Base-by-base conservation (phyloP, 2,797 vertebrate species). In the Alca torda region DNA sequence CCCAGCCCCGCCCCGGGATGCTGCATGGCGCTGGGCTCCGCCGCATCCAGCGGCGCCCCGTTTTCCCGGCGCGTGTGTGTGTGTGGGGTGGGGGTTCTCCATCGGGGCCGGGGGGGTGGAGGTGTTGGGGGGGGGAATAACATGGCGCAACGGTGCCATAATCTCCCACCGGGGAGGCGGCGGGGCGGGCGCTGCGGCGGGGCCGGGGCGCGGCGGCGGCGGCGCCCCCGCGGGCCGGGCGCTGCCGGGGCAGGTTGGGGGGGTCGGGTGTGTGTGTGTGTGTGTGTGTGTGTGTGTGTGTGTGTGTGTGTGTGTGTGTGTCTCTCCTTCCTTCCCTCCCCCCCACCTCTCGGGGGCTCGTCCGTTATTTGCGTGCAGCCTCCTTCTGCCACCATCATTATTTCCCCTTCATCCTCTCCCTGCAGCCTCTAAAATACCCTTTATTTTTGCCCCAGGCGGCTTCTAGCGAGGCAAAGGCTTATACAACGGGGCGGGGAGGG, bases 131-230 rank as follows among this genome's bases (percentile, higher is more conserved):
- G 75, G 90, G 95, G 95, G 96, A 89, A 69, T 39, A 97, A 96
- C 89, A 97, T 97, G 97, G 94, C 97, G 97, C 94, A 61, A 89
- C 33, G 74, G 69, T 84, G 89, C 76, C 95, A 93, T 97, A 79
- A 96, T 97, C 97, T 59, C 39, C 60, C 90, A 11, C 9, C 75
- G 53, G 82, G 45, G 74, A 59, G 73, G 84, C 84, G 20, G 93
- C 59, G 82, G 39, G 61, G 87, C 63, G 68, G 63, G 73, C 85
- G 85, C 89, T 76, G 94, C 94, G 35, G 95, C 43, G 56, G 84
- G 78, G 79, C 80, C 85, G 89, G 51, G 43, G 37, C 41, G 78
- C 73, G 87, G 93, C 64, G 59, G 78, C 73, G 84, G 93, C 64
- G 59, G 67, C 53, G 67, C 41, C 82, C 35, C 73, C 28, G 93